Percentiles rank a stretch among this genome's conserved stretches.
These are phyloP conservation scores for Dichetophora obliterata DNA, from an alignment of 2,888 invertebrate genomes.

Conservation along the genomic window DNA sequence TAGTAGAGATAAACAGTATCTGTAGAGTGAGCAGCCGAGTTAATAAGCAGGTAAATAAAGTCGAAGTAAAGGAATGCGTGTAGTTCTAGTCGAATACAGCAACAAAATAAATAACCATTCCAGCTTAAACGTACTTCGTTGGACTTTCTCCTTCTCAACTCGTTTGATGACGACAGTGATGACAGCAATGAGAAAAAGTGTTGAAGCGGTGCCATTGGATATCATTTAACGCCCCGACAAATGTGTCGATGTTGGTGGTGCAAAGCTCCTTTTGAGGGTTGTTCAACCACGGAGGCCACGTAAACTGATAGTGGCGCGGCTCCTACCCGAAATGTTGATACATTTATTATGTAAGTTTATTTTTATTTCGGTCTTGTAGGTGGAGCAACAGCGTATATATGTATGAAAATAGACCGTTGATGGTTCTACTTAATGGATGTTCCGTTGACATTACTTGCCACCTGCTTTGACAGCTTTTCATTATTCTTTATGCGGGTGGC, in stretches of 20 bases:
- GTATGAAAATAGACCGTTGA: neutral
- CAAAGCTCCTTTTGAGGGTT: slow-evolving; percentile 7
- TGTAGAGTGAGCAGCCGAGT: neutral
- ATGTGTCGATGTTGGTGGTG: neutral
- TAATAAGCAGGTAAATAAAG: neutral
- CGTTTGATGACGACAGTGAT: neutral
- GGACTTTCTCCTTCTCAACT: neutral
- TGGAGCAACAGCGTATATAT: neutral
- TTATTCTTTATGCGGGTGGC: neutral
- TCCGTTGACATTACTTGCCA: neutral
- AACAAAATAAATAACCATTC: neutral
- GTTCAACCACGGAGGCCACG: neutral
- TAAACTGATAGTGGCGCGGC: slow-evolving; percentile 7
- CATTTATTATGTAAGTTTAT: neutral
- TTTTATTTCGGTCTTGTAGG: neutral
- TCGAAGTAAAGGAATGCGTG: neutral
- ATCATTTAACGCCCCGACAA: neutral
- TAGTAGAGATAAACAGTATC: neutral
- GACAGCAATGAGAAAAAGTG: slow-evolving; percentile 13
- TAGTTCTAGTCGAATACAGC: neutral
- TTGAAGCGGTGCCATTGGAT: slow-evolving; percentile 30
- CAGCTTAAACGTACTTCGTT: neutral
- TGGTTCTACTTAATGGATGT: too few species aligned
- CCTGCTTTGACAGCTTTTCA: neutral
- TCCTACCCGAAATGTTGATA: neutral